Conservation (phyloP, 2,888 invertebrate genomes). For the Amiota minor region DNA sequence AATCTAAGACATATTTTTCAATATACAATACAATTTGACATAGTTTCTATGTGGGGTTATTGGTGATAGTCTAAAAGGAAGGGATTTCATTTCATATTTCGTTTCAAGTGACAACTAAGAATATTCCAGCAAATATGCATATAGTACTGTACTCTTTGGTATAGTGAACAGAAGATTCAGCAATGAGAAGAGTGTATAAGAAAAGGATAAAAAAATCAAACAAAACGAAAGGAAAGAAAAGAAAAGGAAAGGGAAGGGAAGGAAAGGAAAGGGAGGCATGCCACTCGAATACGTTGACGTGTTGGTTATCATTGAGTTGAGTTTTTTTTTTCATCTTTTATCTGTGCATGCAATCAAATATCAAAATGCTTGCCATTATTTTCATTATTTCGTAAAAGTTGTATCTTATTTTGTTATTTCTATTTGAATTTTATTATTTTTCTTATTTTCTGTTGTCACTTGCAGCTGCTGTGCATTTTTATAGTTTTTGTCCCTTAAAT, state of each 20-base stretch:
- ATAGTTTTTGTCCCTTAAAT: background rate
- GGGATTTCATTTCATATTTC: too few species aligned
- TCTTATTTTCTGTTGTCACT: background rate
- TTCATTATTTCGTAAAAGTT: background rate
- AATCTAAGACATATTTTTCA: too few species aligned
- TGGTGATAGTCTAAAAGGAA: too few species aligned
- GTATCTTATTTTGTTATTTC: background rate
- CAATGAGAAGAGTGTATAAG: background rate
- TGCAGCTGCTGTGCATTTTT: conserved; percentile 1
- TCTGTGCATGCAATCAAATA: background rate
- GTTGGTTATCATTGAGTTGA: too few species aligned
- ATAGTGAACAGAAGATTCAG: background rate
- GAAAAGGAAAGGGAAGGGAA: background rate
- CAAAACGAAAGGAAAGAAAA: background rate
- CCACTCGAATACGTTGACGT: too few species aligned
- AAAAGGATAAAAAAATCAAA: background rate
- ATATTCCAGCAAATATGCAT: too few species aligned
- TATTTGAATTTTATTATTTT: background rate
- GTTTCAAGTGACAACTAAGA: too few species aligned
- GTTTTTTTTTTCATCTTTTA: too few species aligned
- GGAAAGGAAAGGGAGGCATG: background rate
- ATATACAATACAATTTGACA: too few species aligned
- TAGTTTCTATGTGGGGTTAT: too few species aligned
- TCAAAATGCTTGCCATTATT: background rate
- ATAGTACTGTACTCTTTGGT: too few species aligned